Base-by-base conservation (phyloP, 1,140 invertebrate species). In the Brachionus koreanus region DNA sequence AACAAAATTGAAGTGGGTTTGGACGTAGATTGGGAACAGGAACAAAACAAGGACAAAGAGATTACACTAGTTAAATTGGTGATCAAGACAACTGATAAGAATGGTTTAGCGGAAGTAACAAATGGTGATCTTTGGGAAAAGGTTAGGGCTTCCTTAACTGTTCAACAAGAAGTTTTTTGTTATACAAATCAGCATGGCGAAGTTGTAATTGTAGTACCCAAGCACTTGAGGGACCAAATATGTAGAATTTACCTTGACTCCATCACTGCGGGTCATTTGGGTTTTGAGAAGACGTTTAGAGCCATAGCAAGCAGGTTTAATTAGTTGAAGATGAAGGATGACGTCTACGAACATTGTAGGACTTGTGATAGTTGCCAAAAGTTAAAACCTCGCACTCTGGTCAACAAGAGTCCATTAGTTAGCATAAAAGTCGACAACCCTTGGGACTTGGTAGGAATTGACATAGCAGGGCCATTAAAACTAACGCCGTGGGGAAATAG, bases 381-480 rank as follows among this genome's bases (percentile, higher is more conserved):
- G 16, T 12, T 13, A 9, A 82, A 77, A 37, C 39, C 72, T 43
- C 33, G 33, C 33, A 52, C 23, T 57, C 7, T 35, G 13, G 9
- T 12, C 0, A 35, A 23, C 39, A 52, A 16, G 37, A n/a, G 12
- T 12, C 23, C 25, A 61, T 35, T 77, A 33, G n/a, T 57, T 33
- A 33, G 5, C 23, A 77, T 77, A 16, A 46, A 33, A 43, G 37
- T 39, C n/a, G n/a, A 13, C 29, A 75, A 46, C 23, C 29, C 37
- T n/a, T 52, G 46, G 75, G 75, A 77, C 33, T 9, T 49, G 19
- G 19, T 77, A 7, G 52, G 46, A 35, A 83, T 87, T 9, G 87
- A 89, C 84, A 83, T 86, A 25, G 39, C 86, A 3, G 86, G 86
- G 2, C 85, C 85, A 0, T 83, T 87, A 42, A 84, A 84, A 7